phyloP scores from a whole-genome alignment of 2,113 vertebrate genomes.

The Pelecanus crispus region DNA sequence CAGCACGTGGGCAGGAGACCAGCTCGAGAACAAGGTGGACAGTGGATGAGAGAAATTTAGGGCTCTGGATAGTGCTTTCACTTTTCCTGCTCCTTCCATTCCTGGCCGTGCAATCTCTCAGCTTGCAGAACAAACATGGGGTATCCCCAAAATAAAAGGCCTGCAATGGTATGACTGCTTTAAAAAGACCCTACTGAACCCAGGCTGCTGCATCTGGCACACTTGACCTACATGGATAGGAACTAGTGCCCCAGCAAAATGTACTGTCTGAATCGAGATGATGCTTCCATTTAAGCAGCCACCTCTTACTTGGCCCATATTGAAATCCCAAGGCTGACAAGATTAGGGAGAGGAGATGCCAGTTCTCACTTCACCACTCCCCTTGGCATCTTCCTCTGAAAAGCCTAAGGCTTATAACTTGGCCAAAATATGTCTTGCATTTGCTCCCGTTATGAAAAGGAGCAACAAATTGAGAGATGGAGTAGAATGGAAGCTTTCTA shows the following conservation, averaged over 20 bases:
- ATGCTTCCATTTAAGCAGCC: background rate
- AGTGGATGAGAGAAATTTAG: background rate
- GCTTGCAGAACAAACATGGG: background rate
- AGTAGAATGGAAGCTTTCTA: background rate
- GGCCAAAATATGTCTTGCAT: background rate
- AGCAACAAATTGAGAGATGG: background rate
- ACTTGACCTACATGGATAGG: background rate
- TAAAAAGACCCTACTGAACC: background rate
- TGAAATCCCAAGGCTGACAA: background rate
- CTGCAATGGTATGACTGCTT: background rate
- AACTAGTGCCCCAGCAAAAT: background rate
- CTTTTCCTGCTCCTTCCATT: background rate
- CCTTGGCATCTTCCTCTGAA: background rate
- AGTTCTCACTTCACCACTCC: background rate
- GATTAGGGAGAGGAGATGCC: background rate
- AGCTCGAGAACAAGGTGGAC: background rate
- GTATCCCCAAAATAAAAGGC: background rate
- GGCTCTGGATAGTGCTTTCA: fast-evolving
- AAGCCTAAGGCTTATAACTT: background rate
- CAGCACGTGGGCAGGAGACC: background rate
- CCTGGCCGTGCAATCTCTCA: background rate
- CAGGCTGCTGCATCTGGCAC: background rate
- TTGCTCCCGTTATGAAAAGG: background rate
- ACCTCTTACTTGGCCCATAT: background rate
- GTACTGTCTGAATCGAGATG: background rate